Evolutionary conservation across 2,113 vertebrate genomes (phyloP), one percentile per base, ranked within the genome.

Genomic region (Ctenomys sociabilis): DNA sequence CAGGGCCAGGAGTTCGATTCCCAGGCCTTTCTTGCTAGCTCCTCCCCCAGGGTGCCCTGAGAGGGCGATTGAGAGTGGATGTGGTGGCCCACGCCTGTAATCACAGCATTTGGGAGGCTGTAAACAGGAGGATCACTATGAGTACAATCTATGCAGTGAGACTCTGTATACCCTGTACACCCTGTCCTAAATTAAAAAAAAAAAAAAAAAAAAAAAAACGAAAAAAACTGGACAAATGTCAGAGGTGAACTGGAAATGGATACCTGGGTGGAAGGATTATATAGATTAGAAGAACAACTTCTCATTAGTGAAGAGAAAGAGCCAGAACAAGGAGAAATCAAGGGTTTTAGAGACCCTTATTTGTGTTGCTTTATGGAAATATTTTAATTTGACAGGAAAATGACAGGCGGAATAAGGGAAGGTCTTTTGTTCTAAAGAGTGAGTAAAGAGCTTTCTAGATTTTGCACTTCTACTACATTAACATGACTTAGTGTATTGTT

Each of bases 371-470:
- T 93, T 14, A 88, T 68, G 85, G 45, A 90, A 73, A 63, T 80
- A 63, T 84, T 95, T 96, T 86, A 54, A 63, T 88, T 84, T 96
- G 85, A 80, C 7, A 37, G 37, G 84, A 80, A 59, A 78, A 73
- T 72, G 22, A 3, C 5, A 86, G 61, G 14, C 37, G 26, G 40
- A 88, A 70, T 90, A 80, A 45, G 8, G 1, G 22, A 88, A 83
- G 30, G 1, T 4, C 16, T 4, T 77, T 82, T 88, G 54, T 78
- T 61, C 12, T 22, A 43, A 72, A 24, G 24, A 64, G 9, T 68
- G 26, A 32, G 7, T 64, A 12, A 70, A 83, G n/a, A 72, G 94
- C 24, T 92, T 52, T 68, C 26, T 61, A 40, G 37, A 86, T 68
- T 75, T 75, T 77, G 6, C 35, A 54, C n/a, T 54, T 17, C 22